Evolutionary conservation across 2,888 invertebrate species (phyloP), one percentile per base, ranked within the genome.

Genomic region (Maniola hyperantus): DNA sequence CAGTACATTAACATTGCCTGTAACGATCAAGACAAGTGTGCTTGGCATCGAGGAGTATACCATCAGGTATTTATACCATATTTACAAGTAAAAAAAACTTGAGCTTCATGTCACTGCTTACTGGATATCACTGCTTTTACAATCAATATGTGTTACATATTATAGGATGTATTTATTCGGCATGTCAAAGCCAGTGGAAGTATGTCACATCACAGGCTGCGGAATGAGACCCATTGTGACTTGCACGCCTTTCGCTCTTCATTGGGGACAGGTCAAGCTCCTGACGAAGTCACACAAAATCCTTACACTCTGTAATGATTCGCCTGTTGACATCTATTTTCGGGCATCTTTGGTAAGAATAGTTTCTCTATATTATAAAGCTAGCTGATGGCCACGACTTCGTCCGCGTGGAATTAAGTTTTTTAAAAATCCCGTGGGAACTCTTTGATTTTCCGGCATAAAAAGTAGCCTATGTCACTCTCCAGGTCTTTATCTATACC

Each of bases 221-320:
- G 95, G 94, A 34, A 94, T 95, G 74, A 95, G 96, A 1, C 96
- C 96, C 0, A 94, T 95, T 11, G 92, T 96, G 4, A 94, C 94
- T 6, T 91, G 94, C 46, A 81, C 86, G 20, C 95, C 95, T 0
- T 84, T 89, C 59, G 84, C 89, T n/a, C 76, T 96, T 13, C 92
- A 95, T 80, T 96, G 95, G 92, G 95, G 94, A 0, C 91, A 93
- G 71, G 91, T 95, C 0, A 91, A 93, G 59, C 87, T 96, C 34
- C 84, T 96, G 26, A 85, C 84, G 13, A 88, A 84, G 67, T 84
- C 85, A 42, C 85, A 89, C 2, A 92, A 93, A 83, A 77, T 76
- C 0, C 79, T 96, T 0, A 89, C 86, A 0, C 79, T 96, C 0
- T 92, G 92, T 65, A 96, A 96, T 76, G 95, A 96, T 78, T 95